phyloP scores from a whole-genome alignment of 2,888 invertebrate species.

The Napeogenes inachia region DNA sequence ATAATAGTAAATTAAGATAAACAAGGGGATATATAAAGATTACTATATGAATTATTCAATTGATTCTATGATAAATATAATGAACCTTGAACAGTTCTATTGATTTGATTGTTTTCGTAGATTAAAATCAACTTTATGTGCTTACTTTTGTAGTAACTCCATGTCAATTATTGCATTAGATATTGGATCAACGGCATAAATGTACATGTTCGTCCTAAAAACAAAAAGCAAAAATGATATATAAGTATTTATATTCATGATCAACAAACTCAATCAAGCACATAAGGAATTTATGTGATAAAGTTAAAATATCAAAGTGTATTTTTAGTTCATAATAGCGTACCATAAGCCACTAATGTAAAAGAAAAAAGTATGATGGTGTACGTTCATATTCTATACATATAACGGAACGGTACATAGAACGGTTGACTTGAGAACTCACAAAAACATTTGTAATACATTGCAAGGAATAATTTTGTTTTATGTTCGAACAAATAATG shows the following conservation, averaged over 20 bases:
- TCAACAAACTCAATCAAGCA: neutral
- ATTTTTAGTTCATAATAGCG: neutral
- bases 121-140: constrained; percentile 5
- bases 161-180: constrained; percentile 89
- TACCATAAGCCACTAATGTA: no score
- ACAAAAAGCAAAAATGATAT: constrained; percentile 16
- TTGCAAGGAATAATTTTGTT: no score
- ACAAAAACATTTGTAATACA: no score
- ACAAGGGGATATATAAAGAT: neutral
- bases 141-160: constrained; percentile 86
- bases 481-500: no score
- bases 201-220: constrained; percentile 89
- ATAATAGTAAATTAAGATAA: neutral
- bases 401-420: no score
- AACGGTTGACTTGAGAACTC: no score
- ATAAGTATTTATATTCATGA: no score
- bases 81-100: no score
- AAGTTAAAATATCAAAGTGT: neutral
- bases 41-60: neutral
- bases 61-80: no score
- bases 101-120: no score
- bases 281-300: neutral
- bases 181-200: constrained; percentile 90
- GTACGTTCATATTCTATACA: neutral
- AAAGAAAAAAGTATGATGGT: neutral